These are phyloP conservation scores for Odontomachus brunneus DNA, from an alignment of 1,140 invertebrate genomes.

Conservation along the genomic window DNA sequence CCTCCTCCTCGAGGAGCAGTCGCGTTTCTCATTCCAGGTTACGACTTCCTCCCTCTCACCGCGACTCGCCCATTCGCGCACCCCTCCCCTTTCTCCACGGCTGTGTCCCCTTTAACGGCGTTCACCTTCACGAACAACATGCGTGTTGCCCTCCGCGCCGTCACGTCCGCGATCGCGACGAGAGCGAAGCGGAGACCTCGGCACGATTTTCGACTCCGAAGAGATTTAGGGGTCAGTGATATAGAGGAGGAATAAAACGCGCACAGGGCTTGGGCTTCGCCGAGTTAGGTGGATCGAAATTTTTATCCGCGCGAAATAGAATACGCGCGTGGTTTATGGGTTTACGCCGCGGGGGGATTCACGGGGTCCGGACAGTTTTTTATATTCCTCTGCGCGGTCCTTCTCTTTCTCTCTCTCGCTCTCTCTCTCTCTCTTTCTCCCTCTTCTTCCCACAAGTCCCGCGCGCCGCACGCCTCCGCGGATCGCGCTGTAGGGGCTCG, in stretches of 20 bases:
- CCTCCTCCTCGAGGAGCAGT: constrained; percentile 45
- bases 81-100: background rate
- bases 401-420: constrained; percentile 43
- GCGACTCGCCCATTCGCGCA: background rate
- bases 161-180: background rate
- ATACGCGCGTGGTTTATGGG: constrained; percentile 69
- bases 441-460: constrained; percentile 37
- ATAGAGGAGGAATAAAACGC: constrained; percentile 9
- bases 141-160: constrained; percentile 5
- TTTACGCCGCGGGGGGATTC: constrained; percentile 70
- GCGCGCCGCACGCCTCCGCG: constrained; percentile 19
- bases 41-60: constrained; percentile 55
- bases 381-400: constrained; percentile 60
- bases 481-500: constrained; percentile 63
- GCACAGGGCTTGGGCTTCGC: background rate
- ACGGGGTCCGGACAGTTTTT: constrained; percentile 55
- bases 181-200: background rate
- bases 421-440: constrained; percentile 46
- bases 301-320: constrained; percentile 73
- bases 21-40: constrained; percentile 52
- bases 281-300: constrained; percentile 59
- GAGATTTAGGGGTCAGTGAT: constrained; percentile 42
- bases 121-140: constrained; percentile 19
- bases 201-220: constrained; percentile 19
- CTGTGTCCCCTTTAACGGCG: constrained; percentile 41